Evolutionary conservation across 2,888 invertebrate species (phyloP), one percentile per base, ranked within the genome.

Genomic region (Xanthia togata): DNA sequence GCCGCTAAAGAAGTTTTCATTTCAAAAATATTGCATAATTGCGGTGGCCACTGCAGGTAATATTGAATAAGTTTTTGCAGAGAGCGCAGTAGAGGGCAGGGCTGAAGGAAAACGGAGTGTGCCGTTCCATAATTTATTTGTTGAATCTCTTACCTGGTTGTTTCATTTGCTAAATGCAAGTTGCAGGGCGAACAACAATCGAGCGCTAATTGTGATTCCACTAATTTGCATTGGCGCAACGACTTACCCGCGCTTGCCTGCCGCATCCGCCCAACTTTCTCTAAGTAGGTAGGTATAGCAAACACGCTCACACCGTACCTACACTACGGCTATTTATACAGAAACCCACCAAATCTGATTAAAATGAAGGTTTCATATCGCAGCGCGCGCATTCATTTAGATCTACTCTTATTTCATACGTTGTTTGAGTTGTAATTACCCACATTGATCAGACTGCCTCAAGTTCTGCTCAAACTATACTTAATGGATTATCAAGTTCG

Each of bases 171-270:
- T 94, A 93, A 95, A 94, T 94, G 92, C 92, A 91, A 92, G 91
- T 91, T 92, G 92, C 92, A 91, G 91, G 89, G 90, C 88, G 92
- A 92, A 93, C 93, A 93, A 94, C 95, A 94, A 95, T 95, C 92
- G 92, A 92, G 93, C 91, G 90, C 94, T 94, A 95, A 95, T 95
- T 95, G 95, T 93, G 93, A 95, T 95, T 95, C 94, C 90, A 91
- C 93, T 94, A 95, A 95, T 95, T 95, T 94, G 93, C 94, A 95
- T 95, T 91, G 91, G 91, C 88, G 89, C 90, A 84, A 87, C 90
- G 88, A 90, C 90, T 92, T 91, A 87, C 89, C 85, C 85, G 85
- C 85, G 86, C 86, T 88, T 86, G 87, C 82, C 87, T 83, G 89
- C 87, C 87, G 89, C 89, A 82, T 89, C 86, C 86, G 84, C 83